These are phyloP conservation scores for Stylophora pistillata DNA, from an alignment of 64 coral and sea anemone species.

Conservation along the genomic window DNA sequence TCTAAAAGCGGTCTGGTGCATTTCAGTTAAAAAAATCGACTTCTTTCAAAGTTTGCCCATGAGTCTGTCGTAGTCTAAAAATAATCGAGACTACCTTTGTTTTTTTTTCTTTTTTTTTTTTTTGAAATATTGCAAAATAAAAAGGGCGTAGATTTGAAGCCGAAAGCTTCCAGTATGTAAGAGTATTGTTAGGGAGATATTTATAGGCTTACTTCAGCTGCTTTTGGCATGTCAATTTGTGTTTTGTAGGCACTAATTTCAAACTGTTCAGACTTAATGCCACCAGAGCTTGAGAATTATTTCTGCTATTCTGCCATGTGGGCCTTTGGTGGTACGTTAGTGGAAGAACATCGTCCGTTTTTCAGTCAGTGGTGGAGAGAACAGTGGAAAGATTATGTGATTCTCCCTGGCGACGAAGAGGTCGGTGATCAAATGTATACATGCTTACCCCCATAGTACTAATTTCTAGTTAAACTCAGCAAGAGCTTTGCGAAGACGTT, in stretches of 20 bases:
- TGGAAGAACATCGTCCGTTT: constrained; percentile 79
- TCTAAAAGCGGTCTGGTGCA: no score
- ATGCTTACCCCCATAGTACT: not conserved
- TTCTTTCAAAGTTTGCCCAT: no score
- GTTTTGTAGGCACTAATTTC: constrained; percentile 79
- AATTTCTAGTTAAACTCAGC: no score
- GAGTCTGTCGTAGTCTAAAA: no score
- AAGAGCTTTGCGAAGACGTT: no score
- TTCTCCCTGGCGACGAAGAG: constrained; percentile 86
- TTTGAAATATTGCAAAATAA: no score
- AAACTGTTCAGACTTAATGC: constrained; percentile 91
- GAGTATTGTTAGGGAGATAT: not conserved
- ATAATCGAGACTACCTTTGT: no score
- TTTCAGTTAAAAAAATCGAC: no score
- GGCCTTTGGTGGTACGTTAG: constrained; percentile 94
- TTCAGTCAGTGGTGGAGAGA: constrained; percentile 98
- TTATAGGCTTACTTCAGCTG: not conserved
- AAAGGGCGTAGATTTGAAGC: no score
- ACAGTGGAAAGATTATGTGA: constrained; percentile 85
- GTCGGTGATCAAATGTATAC: constrained; percentile 5
- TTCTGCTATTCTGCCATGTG: constrained; percentile 98
- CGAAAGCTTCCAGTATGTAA: no score
- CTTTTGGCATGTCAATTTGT: not conserved
- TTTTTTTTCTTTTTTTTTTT: no score
- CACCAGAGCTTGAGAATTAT: constrained; percentile 93